Evolutionary conservation across 2,888 invertebrate species (phyloP), one percentile per base, ranked within the genome.

Genomic region (Epiblema foenella): DNA sequence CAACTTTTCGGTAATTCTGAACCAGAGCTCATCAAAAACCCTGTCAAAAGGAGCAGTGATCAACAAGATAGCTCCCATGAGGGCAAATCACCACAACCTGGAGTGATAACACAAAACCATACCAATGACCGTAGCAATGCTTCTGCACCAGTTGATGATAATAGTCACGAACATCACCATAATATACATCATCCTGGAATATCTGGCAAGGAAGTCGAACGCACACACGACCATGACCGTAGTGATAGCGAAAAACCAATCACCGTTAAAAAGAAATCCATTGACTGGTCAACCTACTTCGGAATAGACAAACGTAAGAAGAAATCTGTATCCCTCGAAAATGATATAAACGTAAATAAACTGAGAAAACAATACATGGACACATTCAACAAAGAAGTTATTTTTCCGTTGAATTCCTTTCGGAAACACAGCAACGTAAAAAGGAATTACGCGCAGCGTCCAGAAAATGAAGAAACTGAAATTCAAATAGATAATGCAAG

Each of bases 271-370:
- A 97, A 97, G 88, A 98, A 97, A 85, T 97, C 97, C 0, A 95
- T 98, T 73, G 96, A 97, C 80, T 98, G 97, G 98, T 96, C 97
- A 0, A 96, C 97, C 79, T 97, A 98, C 82, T 97, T 98, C 81
- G 98, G 98, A 0, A 94, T 97, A 74, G 97, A 98, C 84, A 95
- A 96, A 75, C 95, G 97, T 72, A 95, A 94, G 85, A 97, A 96
- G 86, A 96, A 96, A 79, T 93, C 95, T 0, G 78, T 82, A 24
- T 75, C 85, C 12, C 87, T 86, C 67, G 78, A 86, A 1, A 88
- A 87, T 56, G 89, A 91, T 49, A 81, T 87, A 4, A 90, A 87
- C 67, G 94, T 94, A 76, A 94, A 93, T 59, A 89, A 87, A 66
- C 86, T 89, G 7, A 85, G 85, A 72, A 91, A 90, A 77, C 89